A percentile compares a stretch with the other conserved stretches of the same genome.
Conservation (phyloP, 1,140 invertebrate genomes). For the Oryctes rhinoceros region DNA sequence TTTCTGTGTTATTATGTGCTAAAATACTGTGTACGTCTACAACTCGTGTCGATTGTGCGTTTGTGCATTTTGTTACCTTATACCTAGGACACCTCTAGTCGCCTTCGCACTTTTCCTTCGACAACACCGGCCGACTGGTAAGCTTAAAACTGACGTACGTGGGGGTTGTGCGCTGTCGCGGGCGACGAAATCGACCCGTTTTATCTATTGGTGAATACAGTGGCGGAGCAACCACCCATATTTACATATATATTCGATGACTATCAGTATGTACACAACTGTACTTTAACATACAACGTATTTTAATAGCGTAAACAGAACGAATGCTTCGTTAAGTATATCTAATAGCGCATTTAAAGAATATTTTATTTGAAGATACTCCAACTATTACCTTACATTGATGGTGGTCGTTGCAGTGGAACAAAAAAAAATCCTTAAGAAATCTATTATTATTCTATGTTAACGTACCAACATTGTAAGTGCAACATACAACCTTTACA, state of each 20-base stretch:
- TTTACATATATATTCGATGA: not conserved
- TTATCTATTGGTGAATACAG: constrained; percentile 24
- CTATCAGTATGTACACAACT: not conserved
- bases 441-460: too few relatives aligned
- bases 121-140: constrained; percentile 1
- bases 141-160: not conserved
- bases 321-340: too few relatives aligned
- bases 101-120: not conserved
- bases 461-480: too few relatives aligned
- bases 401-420: too few relatives aligned
- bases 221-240: constrained; percentile 24
- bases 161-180: constrained; percentile 27
- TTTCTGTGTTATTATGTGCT: not conserved
- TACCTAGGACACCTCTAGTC: not conserved
- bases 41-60: not conserved
- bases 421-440: too few relatives aligned
- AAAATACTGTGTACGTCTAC: not conserved
- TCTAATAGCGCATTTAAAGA: too few relatives aligned
- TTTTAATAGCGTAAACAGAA: too few relatives aligned
- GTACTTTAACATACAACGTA: too few relatives aligned
- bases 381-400: too few relatives aligned
- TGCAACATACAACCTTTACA: too few relatives aligned
- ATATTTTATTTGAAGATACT: too few relatives aligned
- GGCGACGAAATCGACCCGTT: constrained; percentile 26
- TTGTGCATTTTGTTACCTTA: constrained; percentile 9